Base-by-base conservation (phyloP, 2,113 vertebrate genomes). In the Variabilichromis moorii region DNA sequence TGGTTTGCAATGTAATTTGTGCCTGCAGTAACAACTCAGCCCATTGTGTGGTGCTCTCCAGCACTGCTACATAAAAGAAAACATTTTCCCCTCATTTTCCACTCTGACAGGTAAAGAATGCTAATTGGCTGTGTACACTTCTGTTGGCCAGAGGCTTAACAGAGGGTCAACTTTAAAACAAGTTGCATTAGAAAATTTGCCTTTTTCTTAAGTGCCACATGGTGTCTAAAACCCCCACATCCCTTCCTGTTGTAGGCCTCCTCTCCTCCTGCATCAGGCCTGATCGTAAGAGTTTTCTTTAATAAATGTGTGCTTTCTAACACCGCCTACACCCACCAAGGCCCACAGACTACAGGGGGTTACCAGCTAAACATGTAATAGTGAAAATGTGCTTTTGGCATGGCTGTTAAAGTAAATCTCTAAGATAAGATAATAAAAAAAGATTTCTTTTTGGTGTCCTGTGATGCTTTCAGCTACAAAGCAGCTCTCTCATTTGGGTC, bases 201-300 rank as follows among this genome's bases (percentile, higher is more conserved):
- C 68, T 21, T 81, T 28, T 85, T 66, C 13, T 83, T 88, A 80
- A 76, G 51, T 86, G 84, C 86, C 50, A 51, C 68, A 81, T 33
- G 82, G 85, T 93, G 84, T 93, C 90, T 92, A 83, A 93, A 92
- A 73, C 37, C 80, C 82, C 92, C 83, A 78, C 90, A 83, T 93
- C 91, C 90, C 92, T 93, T 93, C 95, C 91, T 90, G 90, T 95
- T 94, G 88, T 93, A 96, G 95, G 94, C 95, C 89, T 94, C 94
- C n/a, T 96, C 95, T 94, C 95, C 95, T 86, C 95, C 95, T 54
- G 94, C 96, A 61, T 95, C 95, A 91, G 95, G 95, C 93, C 93
- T 95, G 91, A 96, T 96, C 93, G 95, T 96, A 96, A 95, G 95
- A 92, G 81, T 88, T 92, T 91, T 91, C 28, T 93, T 88, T 87